Conservation (phyloP, 2,797 vertebrate genomes). For the Limnodromus scolopaceus region DNA sequence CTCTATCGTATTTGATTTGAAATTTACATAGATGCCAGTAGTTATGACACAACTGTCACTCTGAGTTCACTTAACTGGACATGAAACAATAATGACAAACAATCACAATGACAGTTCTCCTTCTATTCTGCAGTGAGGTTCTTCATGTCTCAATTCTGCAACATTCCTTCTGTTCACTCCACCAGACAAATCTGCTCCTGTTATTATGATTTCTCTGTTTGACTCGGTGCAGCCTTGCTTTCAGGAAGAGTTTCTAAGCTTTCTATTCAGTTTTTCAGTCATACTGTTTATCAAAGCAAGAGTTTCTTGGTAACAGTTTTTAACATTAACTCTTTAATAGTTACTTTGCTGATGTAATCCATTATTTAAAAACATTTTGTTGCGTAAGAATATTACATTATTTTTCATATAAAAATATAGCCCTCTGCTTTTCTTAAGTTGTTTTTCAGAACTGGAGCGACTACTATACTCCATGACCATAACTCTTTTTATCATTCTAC, state of each 20-base stretch:
- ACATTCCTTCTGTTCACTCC: constrained; percentile 56
- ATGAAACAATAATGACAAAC: constrained; percentile 61
- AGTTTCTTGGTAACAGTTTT: constrained; percentile 60
- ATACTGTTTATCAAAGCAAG: constrained; percentile 39
- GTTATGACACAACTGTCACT: constrained; percentile 48
- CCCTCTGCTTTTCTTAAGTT: constrained; percentile 39
- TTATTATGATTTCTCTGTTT: constrained; percentile 70
- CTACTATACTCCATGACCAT: constrained; percentile 63
- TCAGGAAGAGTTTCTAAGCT: constrained; percentile 68
- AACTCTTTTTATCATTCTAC: constrained; percentile 75
- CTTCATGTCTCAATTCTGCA: constrained; percentile 60
- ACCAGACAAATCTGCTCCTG: constrained; percentile 65
- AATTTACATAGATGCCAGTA: constrained; percentile 61
- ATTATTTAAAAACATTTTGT: constrained; percentile 54
- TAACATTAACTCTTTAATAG: constrained; percentile 63
- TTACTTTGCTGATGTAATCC: constrained; percentile 56
- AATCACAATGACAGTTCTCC: constrained; percentile 56
- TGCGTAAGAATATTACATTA: constrained; percentile 32
- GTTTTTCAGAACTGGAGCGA: constrained; percentile 61
- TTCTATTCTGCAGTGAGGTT: constrained; percentile 62
- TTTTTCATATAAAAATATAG: constrained; percentile 59
- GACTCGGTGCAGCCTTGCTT: constrained; percentile 53
- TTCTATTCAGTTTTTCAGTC: constrained; percentile 46
- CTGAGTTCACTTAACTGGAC: constrained; percentile 61
- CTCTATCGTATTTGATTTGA: constrained; percentile 31